Evolutionary conservation across 2,113 vertebrate genomes (phyloP), one percentile per base, ranked within the genome.

Genomic region (Ophthalmolycus amberensis): DNA sequence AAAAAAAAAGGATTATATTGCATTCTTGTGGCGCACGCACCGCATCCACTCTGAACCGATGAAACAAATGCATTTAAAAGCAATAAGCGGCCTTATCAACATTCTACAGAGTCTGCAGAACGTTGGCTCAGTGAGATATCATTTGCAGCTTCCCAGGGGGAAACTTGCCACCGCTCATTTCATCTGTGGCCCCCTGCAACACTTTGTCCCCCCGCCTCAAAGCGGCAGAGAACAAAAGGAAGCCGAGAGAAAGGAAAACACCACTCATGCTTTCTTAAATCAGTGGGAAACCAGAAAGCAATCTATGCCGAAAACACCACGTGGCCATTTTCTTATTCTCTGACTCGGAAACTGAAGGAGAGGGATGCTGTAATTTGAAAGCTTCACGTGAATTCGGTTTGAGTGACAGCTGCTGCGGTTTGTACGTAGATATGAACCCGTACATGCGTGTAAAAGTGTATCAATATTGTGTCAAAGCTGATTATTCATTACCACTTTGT

Each of bases 231-330:
- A 91, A 88, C 71, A 89, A 87, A 48, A 82, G 70, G 42, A 62
- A 54, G 63, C 70, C 0, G 81, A 44, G 67, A 83, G 76, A 72
- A 85, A 83, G 59, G 70, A 48, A 76, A 85, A 88, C 60, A 80
- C 76, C 79, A 80, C 64, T 85, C 81, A 14, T 9, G 29, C 91
- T 91, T 90, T 86, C 90, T 86, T 82, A 87, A 90, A 87, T 87
- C 84, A 71, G 67, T 48, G 3, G 82, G 75, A 77, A 76, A 69
- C 32, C 87, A 85, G 56, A 89, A 81, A 84, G 79, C 77, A 88
- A 91, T 91, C 88, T 85, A 88, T 76, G 85, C 83, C 18, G 22
- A 79, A 34, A 34, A 79, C 85, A 73, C 65, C 16, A 29, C 76
- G 67, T 63, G 56, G 58, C 83, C 66, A 63, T 89, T 90, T 89